Base-by-base conservation (phyloP, 2,113 vertebrate species). In the Mus spicilegus region DNA sequence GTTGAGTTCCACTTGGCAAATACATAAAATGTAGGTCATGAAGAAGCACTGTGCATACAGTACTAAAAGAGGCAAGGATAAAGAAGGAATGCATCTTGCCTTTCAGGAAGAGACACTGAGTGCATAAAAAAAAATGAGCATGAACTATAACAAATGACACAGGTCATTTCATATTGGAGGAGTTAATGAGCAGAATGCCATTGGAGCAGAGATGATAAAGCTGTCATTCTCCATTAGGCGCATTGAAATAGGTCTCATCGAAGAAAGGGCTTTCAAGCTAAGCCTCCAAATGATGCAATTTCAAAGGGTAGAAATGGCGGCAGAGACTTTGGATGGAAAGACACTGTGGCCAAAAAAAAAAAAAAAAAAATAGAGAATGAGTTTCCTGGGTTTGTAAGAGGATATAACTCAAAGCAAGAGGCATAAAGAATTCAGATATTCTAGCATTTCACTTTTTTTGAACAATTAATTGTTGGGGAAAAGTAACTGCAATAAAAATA, bases 231-330 rank as follows among this genome's bases (percentile, higher is more conserved):
- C 30, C 12, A 0, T 73, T n/a, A 82, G 33, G 42, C 26, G 12
- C 10, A 36, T 14, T 36, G 78, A 80, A 67, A 20, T 28, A n/a
- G 28, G 8, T 10, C 33, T 90, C 5, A 33, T 30, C 20, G 39
- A 91, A 81, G 30, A 80, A 92, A 87, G 76, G 19, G 7, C n/a
- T 14, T 69, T 90, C 89, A 56, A 85, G 30, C 19, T 67, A 95
- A 94, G n/a, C 17, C 19, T 90, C 7, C 26, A 33, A 72, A 93
- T 33, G 61, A 90, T 26, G 33, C 61, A 69, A 49, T 95, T 96
- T 96, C 58, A 84, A 58, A 93, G 87, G n/a, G 12, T 81, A 65
- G 58, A 86, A 91, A 80, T 58, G 73, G 63, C 63, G 75, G 28
- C n/a, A 33, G 70, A 54, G 20, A 3, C 36, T 93, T 91, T 19